Evolutionary conservation across 2,113 vertebrate species (phyloP).

Genomic region (Microcebus murinus): DNA sequence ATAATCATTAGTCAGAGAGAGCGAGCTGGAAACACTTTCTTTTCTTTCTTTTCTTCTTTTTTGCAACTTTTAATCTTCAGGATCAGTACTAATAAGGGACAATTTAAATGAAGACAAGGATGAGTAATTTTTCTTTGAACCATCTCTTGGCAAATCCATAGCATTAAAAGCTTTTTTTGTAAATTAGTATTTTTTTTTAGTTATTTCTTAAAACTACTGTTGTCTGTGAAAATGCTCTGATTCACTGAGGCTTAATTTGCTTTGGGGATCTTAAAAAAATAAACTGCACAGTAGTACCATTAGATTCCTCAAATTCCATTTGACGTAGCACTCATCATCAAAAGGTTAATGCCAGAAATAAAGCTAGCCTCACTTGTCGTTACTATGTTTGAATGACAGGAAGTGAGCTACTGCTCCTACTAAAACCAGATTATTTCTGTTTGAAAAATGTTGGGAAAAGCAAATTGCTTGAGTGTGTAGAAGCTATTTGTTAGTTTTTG

Average conservation of each 20-base stretch:
- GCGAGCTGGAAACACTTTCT: not conserved
- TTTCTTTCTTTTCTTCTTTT: constrained; percentile 15
- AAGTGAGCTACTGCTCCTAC: not conserved
- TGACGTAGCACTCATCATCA: constrained; percentile 70
- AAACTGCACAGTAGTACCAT: constrained; percentile 65
- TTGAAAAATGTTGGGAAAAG: constrained; percentile 29
- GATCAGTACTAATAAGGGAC: not conserved
- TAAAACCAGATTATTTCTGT: constrained; percentile 54
- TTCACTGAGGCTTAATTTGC: constrained; percentile 73
- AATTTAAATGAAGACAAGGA: constrained; percentile 40
- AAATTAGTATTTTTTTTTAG: constrained; percentile 38
- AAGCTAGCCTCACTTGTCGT: constrained; percentile 40
- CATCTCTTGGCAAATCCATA: not conserved
- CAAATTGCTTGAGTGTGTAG: not conserved
- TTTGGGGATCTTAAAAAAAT: constrained; percentile 70
- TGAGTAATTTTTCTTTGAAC: constrained; percentile 13
- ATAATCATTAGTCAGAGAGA: not conserved
- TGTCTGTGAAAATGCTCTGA: constrained; percentile 66
- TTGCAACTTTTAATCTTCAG: not conserved
- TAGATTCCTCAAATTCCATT: constrained; percentile 73
- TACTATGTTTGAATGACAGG: constrained; percentile 48
- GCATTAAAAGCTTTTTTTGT: constrained; percentile 49
- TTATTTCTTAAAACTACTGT: constrained; percentile 67
- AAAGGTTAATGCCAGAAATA: constrained; percentile 77
- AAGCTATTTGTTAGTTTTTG: not conserved